Evolutionary conservation across 2,888 invertebrate species (phyloP).

Genomic region (Morpho deidamia): DNA sequence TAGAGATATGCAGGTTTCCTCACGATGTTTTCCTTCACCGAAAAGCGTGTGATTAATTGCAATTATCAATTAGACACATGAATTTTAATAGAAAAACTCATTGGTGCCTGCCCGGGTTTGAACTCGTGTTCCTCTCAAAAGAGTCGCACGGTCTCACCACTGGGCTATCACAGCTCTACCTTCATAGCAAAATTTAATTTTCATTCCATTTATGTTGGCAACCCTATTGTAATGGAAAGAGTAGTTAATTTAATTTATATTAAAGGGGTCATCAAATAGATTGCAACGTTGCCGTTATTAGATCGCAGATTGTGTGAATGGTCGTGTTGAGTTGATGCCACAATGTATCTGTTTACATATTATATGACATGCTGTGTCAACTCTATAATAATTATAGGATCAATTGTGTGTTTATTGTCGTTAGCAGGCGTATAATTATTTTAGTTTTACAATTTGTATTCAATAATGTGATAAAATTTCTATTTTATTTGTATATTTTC

Average conservation of each 20-base stretch:
- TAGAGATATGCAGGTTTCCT: not conserved
- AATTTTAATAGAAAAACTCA: no score
- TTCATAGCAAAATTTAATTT: not conserved
- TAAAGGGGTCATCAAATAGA: slow-evolving; percentile 11
- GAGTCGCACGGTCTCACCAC: no score
- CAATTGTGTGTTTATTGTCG: not conserved
- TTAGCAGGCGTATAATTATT: not conserved
- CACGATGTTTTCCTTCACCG: no score
- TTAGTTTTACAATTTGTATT: not conserved
- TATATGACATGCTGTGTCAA: not conserved
- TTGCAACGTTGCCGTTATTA: slow-evolving; percentile 7
- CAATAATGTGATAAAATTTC: no score
- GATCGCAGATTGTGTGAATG: slow-evolving; percentile 14
- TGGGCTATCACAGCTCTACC: no score
- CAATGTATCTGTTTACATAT: not conserved
- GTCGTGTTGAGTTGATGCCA: slow-evolving; percentile 11
- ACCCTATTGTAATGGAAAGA: not conserved
- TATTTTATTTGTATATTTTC: no score
- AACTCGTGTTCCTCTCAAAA: no score
- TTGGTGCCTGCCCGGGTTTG: no score
- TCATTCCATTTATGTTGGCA: not conserved
- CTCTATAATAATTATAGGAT: not conserved
- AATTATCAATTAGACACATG: no score
- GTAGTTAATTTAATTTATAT: slow-evolving; percentile 1
- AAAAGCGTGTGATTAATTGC: no score